Evolutionary conservation across 2,797 vertebrate species (phyloP).

Genomic region (Sebastes itinus): DNA sequence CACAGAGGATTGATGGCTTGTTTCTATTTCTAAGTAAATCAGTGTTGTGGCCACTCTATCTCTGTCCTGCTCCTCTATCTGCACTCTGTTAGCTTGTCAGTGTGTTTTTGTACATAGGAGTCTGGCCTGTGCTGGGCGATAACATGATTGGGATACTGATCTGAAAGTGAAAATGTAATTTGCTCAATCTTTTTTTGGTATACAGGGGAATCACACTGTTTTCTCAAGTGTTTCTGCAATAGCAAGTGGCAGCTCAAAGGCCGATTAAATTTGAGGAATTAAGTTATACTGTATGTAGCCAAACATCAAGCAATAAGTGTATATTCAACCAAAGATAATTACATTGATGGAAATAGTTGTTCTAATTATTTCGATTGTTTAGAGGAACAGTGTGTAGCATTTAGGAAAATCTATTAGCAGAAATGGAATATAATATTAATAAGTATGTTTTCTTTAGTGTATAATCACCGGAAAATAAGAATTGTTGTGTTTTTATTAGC

Average conservation of each 20-base stretch:
- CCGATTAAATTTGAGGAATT: neutral
- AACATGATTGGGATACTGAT: conserved; percentile 18
- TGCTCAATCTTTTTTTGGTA: neutral
- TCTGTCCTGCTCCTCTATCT: conserved; percentile 20
- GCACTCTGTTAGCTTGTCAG: neutral
- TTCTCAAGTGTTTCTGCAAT: neutral
- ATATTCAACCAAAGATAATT: neutral
- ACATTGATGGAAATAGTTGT: neutral
- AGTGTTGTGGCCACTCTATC: conserved; percentile 18
- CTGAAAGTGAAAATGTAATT: conserved; percentile 1
- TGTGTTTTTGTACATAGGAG: conserved; percentile 1
- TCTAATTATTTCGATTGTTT: neutral
- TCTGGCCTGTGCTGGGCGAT: neutral
- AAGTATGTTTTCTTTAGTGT: neutral
- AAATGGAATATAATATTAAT: neutral
- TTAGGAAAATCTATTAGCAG: neutral
- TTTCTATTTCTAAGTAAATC: conserved; percentile 40
- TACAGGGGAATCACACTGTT: neutral
- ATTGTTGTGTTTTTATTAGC: too few relatives aligned
- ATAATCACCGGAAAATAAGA: neutral
- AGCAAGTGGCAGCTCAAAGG: neutral
- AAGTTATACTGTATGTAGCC: neutral
- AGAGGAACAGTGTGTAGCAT: neutral
- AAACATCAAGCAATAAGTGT: neutral
- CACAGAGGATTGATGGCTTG: conserved; percentile 26